Evolutionary conservation across 2,888 invertebrate species (phyloP), one percentile per base, ranked within the genome.

Genomic region (Chesias legatella): DNA sequence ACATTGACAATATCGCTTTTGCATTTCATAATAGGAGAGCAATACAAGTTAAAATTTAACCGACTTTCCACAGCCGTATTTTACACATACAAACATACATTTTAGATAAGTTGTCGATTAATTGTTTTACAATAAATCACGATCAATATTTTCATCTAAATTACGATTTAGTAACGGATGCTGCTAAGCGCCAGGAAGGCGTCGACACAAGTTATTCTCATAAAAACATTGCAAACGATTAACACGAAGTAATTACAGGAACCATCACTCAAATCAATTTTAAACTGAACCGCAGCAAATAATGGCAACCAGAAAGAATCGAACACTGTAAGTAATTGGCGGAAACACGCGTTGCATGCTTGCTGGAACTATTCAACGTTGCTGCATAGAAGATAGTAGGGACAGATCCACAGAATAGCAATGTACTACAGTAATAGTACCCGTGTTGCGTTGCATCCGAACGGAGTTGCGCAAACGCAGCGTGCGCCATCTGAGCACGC

Each of bases 361-460:
- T 58, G 56, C 51, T n/a, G n/a, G n/a, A 52, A 37, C 48, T 47
- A 58, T 61, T 58, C 55, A 53, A 56, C 55, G 51, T 54, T 53
- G 59, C 41, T 41, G 47, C 49, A 53, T 53, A 54, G 53, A 56
- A n/a, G n/a, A 63, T 55, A 60, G 65, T 62, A 67, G 60, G 65
- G 65, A 73, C 67, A 67, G 3, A 22, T 6, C n/a, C 22, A 22
- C 22, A 22, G 22, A 5, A 22, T 22, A 22, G n/a, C n/a, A n/a
- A 6, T 5, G 20, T 5, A 6, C 22, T 22, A 56, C 60, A 58
- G n/a, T n/a, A 61, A 59, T 54, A 65, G 73, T 74, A 74, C 73
- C 74, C 67, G 68, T 66, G 56, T 70, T 64, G 60, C 61, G 54
- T 53, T 38, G 61, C 65, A 68, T 71, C 63, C 67, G 66, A 67